Evolutionary conservation across 1,140 invertebrate species (phyloP), one percentile per base, ranked within the genome.

Genomic region (Drepana arcuata): DNA sequence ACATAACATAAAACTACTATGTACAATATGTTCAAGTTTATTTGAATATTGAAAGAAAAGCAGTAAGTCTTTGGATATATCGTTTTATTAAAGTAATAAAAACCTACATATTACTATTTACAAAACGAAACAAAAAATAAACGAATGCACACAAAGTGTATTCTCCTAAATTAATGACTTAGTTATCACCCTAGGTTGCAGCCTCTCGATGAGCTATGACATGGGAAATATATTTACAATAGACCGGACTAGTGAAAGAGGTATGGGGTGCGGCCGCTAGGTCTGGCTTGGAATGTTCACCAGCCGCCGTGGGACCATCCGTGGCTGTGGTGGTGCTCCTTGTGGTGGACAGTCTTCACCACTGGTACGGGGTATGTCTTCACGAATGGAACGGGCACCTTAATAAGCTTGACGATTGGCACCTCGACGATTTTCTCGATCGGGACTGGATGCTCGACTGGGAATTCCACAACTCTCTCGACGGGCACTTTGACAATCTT

Each of bases 121-220:
- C 70, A 78, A 69, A 61, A 66, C 47, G 42, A 54, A 55, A 50
- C 37, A 15, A 45, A 27, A 38, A 53, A 53, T 49, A 53, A 40
- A 57, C 37, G 54, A 61, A 57, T 55, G 28, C 15, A 47, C 38
- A 40, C 1, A 13, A 18, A 14, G 29, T 29, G 24, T 48, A 37
- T 63, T 60, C 44, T 55, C 63, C 50, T 77, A 77, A 62, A 61
- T 68, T 77, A 79, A 77, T 79, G 77, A 81, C 77, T 81, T 79
- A 81, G 74, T 77, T 74, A 77, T 68, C 77, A 78, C 72, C 77
- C 74, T 77, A 78, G 57, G 51, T 60, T 62, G 71, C 74, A 77
- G 74, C 74, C 77, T 72, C 71, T 48, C 58, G 72, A 79, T 81
- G 77, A 81, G 72, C 77, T 64, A 52, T 57, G 38, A 47, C 39